Evolutionary conservation across 2,888 invertebrate genomes (phyloP).

Genomic region (Dendrolimus pini): DNA sequence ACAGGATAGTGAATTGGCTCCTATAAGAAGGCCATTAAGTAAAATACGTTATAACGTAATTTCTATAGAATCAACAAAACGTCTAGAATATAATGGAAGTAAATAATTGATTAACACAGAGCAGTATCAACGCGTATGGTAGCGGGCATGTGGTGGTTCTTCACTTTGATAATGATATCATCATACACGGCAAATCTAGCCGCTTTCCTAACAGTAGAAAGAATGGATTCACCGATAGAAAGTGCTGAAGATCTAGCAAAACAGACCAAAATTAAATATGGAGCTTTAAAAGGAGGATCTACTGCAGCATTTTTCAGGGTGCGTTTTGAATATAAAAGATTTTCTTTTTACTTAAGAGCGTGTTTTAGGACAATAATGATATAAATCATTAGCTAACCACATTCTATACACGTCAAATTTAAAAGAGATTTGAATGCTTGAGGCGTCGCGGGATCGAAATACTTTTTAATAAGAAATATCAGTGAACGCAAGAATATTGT

Average conservation of each 20-base stretch:
- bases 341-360: background rate
- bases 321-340: slow-evolving; percentile 25
- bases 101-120: slow-evolving; percentile 52
- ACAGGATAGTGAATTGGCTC: too few relatives aligned
- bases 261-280: slow-evolving; percentile 98
- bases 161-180: slow-evolving; percentile 96
- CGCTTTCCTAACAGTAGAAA: slow-evolving; percentile 93
- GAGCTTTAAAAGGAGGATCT: slow-evolving; percentile 93
- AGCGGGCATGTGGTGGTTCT: slow-evolving; percentile 97
- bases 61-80: too few relatives aligned
- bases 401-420: too few relatives aligned
- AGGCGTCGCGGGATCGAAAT: too few relatives aligned
- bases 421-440: too few relatives aligned
- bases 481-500: too few relatives aligned
- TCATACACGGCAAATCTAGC: slow-evolving; percentile 97
- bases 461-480: too few relatives aligned
- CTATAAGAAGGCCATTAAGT: too few relatives aligned
- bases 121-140: slow-evolving; percentile 93
- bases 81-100: too few relatives aligned
- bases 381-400: too few relatives aligned
- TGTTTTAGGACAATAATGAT: background rate
- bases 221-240: slow-evolving; percentile 96
- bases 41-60: too few relatives aligned
- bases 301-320: slow-evolving; percentile 97
- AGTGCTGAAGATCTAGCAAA: slow-evolving; percentile 96